phyloP scores from a whole-genome alignment of 2,797 vertebrate genomes.

The Myotis myotis region DNA sequence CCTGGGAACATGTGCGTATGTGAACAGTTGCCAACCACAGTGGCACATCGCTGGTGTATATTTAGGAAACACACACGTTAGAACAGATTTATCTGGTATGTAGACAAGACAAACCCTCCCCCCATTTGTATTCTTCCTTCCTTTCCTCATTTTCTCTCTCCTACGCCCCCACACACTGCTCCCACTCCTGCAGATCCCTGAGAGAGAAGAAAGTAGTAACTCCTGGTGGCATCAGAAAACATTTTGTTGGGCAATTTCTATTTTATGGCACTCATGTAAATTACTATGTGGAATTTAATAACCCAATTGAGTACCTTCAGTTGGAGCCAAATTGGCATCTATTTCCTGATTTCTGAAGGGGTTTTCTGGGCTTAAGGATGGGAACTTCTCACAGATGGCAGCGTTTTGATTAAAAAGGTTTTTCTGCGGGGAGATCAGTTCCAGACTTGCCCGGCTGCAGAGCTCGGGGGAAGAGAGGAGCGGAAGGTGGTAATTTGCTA shows the following conservation, averaged over 20 bases:
- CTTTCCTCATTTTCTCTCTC: not conserved
- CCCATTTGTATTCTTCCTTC: not conserved
- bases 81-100: not conserved
- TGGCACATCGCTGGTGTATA: not conserved
- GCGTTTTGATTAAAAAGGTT: slow-evolving; percentile 52
- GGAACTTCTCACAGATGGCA: slow-evolving; percentile 45
- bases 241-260: slow-evolving; percentile 34
- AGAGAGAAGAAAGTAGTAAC: not conserved
- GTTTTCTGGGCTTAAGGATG: slow-evolving; percentile 23
- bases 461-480: slow-evolving; percentile 47
- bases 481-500: slow-evolving; percentile 71
- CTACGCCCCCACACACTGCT: not conserved
- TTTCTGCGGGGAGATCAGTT: slow-evolving; percentile 56
- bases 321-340: slow-evolving; percentile 44
- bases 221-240: not conserved
- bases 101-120: not conserved
- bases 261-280: not conserved
- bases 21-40: not conserved
- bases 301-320: not conserved
- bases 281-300: slow-evolving; percentile 37
- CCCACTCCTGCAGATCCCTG: not conserved
- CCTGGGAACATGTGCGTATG: not conserved
- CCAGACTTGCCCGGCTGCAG: slow-evolving; percentile 69
- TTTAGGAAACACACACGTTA: not conserved
- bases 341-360: slow-evolving; percentile 54